Evolutionary conservation across 2,113 vertebrate species (phyloP).

Genomic region (Ophiodon elongatus): DNA sequence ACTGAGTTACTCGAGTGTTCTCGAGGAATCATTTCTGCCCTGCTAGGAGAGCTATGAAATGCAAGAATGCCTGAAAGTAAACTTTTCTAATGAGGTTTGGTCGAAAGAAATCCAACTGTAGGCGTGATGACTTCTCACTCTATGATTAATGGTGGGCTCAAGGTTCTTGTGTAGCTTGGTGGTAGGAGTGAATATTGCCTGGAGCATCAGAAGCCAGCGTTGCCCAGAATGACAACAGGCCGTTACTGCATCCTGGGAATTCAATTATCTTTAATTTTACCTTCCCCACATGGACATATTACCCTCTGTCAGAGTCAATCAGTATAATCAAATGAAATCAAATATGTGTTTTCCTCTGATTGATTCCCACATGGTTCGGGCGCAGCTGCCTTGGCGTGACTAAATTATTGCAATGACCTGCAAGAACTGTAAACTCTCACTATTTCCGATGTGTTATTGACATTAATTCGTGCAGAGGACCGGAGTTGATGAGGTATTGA

Average conservation of each 20-base stretch:
- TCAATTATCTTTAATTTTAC: constrained; percentile 63
- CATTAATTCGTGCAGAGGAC: constrained; percentile 23
- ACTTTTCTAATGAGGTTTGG: constrained; percentile 13
- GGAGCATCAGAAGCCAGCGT: constrained; percentile 36
- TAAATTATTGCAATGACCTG: constrained; percentile 26
- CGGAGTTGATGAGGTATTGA: background rate
- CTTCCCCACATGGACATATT: constrained; percentile 48
- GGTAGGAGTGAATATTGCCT: constrained; percentile 25
- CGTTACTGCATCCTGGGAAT: constrained; percentile 55
- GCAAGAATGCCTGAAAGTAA: background rate
- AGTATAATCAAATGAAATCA: constrained; percentile 55
- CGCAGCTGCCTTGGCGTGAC: constrained; percentile 8
- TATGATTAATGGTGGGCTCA: constrained; percentile 20
- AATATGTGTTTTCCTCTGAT: constrained; percentile 48
- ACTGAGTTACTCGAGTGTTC: too few species aligned
- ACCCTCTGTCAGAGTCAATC: constrained; percentile 61
- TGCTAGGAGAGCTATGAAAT: background rate
- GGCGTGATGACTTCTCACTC: background rate
- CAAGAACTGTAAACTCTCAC: constrained; percentile 13
- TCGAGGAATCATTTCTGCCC: too few species aligned
- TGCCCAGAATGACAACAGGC: constrained; percentile 25
- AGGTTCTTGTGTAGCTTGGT: constrained; percentile 5
- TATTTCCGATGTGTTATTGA: constrained; percentile 14
- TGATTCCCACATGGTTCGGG: constrained; percentile 27
- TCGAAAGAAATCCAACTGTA: constrained; percentile 9